Evolutionary conservation across 2,888 invertebrate species (phyloP), one percentile per base, ranked within the genome.

Genomic region (Pogonocherus hispidulus): DNA sequence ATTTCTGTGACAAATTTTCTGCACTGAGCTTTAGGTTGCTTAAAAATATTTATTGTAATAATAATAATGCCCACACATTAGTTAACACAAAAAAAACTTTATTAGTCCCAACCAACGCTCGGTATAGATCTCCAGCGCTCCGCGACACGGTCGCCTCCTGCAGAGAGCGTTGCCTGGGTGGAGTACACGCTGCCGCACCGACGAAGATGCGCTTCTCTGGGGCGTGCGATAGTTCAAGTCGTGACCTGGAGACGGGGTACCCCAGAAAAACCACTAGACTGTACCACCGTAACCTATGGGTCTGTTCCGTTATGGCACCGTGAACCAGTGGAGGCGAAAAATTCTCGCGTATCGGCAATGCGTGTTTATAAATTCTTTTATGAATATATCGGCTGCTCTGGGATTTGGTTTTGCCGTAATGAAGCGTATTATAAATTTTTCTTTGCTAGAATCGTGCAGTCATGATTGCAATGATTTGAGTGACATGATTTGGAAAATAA

Each of bases 191-290:
- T n/a, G n/a, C n/a, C n/a, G n/a, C n/a, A 57, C 60, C 66, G 69
- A 75, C 74, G 80, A 81, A 80, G 80, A 81, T 81, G 80, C 78
- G 80, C 79, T 77, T n/a, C 59, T 64, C 63, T 76, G 85, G 87
- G 87, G 87, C 88, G 88, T 88, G 88, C 86, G 88, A 88, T 88
- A 88, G 88, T 88, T 88, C 88, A 88, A 87, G 84, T 88, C 88
- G 88, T 88, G 88, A 88, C 86, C 79, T 68, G 73, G 66, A 70
- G 69, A 67, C 68, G 70, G 70, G 71, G 77, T 79, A 79, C 80
- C 79, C 80, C 74, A 80, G 78, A 80, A 80, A 79, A 79, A 78
- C 78, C 76, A 79, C 76, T 73, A 78, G 79, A 79, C 79, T 79
- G 75, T 78, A 71, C 69, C 69, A 71, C 73, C 66, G 63, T 59